Evolutionary conservation across 2,888 invertebrate species (phyloP).

Genomic region (Portevinia maculata): DNA sequence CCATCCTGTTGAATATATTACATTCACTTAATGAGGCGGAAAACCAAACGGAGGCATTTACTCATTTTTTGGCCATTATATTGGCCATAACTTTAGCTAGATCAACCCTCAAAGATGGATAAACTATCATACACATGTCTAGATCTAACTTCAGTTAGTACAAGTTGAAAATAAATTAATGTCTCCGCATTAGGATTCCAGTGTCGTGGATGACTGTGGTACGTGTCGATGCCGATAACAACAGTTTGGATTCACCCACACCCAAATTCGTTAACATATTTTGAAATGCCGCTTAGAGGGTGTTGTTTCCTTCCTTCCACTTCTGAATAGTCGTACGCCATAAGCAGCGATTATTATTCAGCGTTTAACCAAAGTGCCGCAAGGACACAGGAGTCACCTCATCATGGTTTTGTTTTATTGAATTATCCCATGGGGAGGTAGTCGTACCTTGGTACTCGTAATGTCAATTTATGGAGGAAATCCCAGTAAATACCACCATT

Average conservation of each 20-base stretch:
- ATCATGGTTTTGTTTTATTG: constrained; percentile 46
- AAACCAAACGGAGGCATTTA: background rate
- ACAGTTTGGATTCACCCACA: background rate
- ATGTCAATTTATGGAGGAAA: constrained; percentile 27
- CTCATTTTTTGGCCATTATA: background rate
- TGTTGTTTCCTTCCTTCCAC: constrained; percentile 8
- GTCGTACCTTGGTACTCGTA: constrained; percentile 20
- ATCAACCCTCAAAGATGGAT: background rate
- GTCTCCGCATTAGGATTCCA: constrained; percentile 16
- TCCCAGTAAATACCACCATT: background rate
- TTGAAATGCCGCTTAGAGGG: background rate
- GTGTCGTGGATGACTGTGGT: background rate
- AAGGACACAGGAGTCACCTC: constrained; percentile 12
- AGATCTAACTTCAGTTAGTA: too few relatives aligned
- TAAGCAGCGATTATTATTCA: constrained; percentile 25
- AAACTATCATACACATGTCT: background rate
- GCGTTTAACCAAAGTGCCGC: constrained; percentile 25
- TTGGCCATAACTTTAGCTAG: constrained; percentile 1
- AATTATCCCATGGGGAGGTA: constrained; percentile 38
- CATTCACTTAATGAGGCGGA: constrained; percentile 23
- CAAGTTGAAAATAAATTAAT: background rate
- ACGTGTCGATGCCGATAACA: constrained; percentile 30
- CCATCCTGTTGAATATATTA: constrained; percentile 23
- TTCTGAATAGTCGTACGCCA: background rate
- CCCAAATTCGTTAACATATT: background rate